Percentiles rank a stretch among this genome's conserved stretches.
These are phyloP conservation scores for Erebia ligea DNA, from an alignment of 2,888 invertebrate species.

Conservation along the genomic window DNA sequence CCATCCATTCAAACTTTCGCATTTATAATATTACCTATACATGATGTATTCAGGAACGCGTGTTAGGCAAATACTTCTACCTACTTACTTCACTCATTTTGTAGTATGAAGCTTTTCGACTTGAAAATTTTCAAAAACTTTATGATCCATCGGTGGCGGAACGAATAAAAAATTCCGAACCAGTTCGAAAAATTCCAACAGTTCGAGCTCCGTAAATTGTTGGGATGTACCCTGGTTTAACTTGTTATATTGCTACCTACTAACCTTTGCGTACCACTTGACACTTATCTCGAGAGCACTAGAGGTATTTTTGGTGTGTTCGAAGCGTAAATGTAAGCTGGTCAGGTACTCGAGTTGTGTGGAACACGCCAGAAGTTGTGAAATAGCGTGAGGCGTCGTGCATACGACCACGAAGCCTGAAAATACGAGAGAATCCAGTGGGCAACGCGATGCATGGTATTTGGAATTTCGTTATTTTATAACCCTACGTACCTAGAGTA, in stretches of 20 bases:
- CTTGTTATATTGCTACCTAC: conserved; percentile 30
- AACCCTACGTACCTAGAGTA: not conserved
- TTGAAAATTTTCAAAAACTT: conserved; percentile 20
- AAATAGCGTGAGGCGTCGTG: conserved; percentile 26
- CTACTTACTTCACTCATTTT: not conserved
- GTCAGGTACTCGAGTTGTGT: conserved; percentile 28
- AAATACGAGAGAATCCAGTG: conserved; percentile 28
- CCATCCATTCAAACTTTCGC: no score
- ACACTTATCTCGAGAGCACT: not conserved
- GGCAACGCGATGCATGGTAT: conserved; percentile 26
- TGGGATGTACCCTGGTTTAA: conserved; percentile 33
- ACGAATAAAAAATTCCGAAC: conserved; percentile 25
- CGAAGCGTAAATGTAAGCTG: conserved; percentile 5
- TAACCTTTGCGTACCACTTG: not conserved
- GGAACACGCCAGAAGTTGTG: conserved; percentile 27
- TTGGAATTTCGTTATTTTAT: not conserved
- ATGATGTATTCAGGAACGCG: no score
- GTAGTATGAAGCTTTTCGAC: not conserved
- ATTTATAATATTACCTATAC: no score
- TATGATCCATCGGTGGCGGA: conserved; percentile 7
- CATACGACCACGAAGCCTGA: conserved; percentile 23
- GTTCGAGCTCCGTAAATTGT: conserved; percentile 30
- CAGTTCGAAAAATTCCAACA: conserved; percentile 24
- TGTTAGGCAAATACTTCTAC: no score
- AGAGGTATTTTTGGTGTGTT: conserved; percentile 1